Evolutionary conservation across 2,113 vertebrate species (phyloP).

Genomic region (Sprattus sprattus): DNA sequence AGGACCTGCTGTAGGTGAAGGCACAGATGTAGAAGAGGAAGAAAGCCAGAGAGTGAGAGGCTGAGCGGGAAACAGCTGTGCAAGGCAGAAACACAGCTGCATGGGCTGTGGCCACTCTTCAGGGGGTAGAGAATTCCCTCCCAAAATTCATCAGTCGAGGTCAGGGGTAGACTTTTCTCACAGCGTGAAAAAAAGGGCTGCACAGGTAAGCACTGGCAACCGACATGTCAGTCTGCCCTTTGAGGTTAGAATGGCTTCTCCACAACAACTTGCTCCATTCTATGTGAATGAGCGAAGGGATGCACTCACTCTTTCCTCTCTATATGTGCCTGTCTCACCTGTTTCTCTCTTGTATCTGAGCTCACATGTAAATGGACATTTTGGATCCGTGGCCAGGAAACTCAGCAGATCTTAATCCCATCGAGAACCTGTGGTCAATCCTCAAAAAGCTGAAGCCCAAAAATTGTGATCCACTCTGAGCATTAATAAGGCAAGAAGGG

Average conservation of each 20-base stretch:
- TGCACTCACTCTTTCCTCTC: neutral
- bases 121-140: constrained; percentile 12
- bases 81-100: constrained; percentile 31
- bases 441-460: no score
- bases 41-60: neutral
- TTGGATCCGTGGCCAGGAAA: no score
- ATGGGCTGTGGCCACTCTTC: constrained; percentile 2
- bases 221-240: neutral
- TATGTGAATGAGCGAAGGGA: neutral
- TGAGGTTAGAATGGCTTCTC: neutral
- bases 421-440: no score
- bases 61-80: constrained; percentile 17
- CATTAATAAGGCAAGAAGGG: no score
- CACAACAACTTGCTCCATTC: neutral
- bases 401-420: no score
- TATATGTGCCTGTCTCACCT: neutral
- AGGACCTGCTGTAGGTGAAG: neutral
- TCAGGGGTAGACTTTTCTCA: constrained; percentile 20
- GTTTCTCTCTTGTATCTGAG: neutral
- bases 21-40: neutral
- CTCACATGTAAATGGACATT: no score
- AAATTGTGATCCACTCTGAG: no score
- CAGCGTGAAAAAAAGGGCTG: neutral
- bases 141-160: neutral
- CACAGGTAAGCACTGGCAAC: constrained; percentile 17